These are phyloP conservation scores for Merops nubicus DNA, from an alignment of 2,113 vertebrate species.

Conservation along the genomic window DNA sequence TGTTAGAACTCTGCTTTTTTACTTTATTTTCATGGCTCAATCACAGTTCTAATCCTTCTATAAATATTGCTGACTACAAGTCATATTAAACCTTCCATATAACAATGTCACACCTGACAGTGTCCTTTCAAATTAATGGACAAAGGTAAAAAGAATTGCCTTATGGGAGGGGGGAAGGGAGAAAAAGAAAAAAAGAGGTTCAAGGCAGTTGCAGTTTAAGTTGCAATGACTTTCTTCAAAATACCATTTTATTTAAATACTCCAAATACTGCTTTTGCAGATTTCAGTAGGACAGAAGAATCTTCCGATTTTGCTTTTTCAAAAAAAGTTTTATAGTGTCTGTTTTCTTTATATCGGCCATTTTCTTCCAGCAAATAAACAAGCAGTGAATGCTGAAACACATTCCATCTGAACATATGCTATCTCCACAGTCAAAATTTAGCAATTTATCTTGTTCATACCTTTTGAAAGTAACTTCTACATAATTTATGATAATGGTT, in stretches of 20 bases:
- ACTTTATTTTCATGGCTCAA: background rate
- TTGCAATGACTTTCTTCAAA: slow-evolving; percentile 3
- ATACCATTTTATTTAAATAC: background rate
- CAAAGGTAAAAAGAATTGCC: background rate
- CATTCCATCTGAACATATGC: slow-evolving; percentile 32
- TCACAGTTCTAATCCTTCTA: background rate
- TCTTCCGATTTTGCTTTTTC: slow-evolving; percentile 9
- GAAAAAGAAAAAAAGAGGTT: background rate
- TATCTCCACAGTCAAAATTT: slow-evolving; percentile 54
- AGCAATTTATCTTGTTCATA: slow-evolving; percentile 19
- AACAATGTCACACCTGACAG: background rate
- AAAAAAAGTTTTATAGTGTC: background rate
- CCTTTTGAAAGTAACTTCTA: slow-evolving; percentile 38
- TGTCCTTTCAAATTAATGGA: background rate
- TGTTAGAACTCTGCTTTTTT: background rate
- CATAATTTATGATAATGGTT: background rate
- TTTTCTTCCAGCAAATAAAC: slow-evolving; percentile 50
- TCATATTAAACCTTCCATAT: background rate
- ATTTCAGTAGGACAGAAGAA: slow-evolving; percentile 59
- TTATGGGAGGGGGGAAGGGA: background rate
- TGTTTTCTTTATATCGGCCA: background rate
- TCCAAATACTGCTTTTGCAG: slow-evolving; percentile 40
- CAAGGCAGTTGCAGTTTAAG: slow-evolving; percentile 48
- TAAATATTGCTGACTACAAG: background rate
- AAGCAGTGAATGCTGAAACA: slow-evolving; percentile 47